Conservation (phyloP, 23 tunicate species). For the Ciona savignyi region DNA sequence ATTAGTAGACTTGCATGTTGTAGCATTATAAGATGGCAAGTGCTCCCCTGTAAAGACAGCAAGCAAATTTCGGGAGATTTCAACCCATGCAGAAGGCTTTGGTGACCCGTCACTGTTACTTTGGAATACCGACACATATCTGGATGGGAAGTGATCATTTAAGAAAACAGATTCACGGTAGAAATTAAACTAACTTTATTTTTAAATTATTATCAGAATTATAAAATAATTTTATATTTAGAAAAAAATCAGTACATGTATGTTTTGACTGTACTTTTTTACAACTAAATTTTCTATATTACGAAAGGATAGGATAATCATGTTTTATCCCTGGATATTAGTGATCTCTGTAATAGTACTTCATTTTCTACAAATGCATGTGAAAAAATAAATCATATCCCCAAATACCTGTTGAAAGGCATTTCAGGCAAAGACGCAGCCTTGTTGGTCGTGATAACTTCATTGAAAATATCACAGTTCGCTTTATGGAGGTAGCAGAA, state of each 20-base stretch:
- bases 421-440: neutral
- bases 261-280: no score
- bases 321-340: no score
- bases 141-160: neutral
- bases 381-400: neutral
- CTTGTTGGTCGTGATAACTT: slow-evolving; percentile 1
- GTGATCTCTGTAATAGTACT: neutral
- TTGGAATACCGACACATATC: slow-evolving; percentile 1
- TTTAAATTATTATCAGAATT: no score
- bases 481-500: slow-evolving; percentile 61
- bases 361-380: neutral
- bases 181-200: no score
- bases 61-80: slow-evolving; percentile 5
- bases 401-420: neutral
- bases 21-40: neutral
- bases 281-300: no score
- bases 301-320: neutral
- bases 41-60: slow-evolving; percentile 21
- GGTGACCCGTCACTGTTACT: neutral
- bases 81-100: neutral
- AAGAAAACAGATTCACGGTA: no score
- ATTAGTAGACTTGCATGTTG: slow-evolving; percentile 5
- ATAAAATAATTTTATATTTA: no score
- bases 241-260: no score
- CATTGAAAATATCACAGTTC: slow-evolving; percentile 29